Evolutionary conservation across 1,140 invertebrate genomes (phyloP), one percentile per base, ranked within the genome.

Genomic region (Scaptomyza pallida): DNA sequence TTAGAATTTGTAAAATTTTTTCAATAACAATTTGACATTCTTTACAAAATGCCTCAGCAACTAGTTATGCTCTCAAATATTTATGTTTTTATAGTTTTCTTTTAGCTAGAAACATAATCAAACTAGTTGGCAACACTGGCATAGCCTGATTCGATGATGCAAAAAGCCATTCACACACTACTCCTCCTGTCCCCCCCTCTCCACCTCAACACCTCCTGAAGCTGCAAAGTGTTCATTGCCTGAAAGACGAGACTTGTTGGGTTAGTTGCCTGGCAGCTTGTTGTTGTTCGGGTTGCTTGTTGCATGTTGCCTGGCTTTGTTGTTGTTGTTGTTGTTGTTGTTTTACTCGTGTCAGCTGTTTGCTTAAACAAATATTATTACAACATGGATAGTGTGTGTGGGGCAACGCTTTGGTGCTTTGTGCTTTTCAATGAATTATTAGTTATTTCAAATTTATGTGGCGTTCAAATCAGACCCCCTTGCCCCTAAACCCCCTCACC

Each of bases 391-490:
- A 68, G 59, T 64, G 37, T 19, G 47, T 63, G 21, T n/a, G 21
- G 3, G 23, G 23, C 23, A 26, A 4, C 4, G 23, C 23, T 26
- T 26, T 57, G 55, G 55, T 62, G 41, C 55, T 35, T 16, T 45
- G 10, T 51, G 67, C 63, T 86, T 61, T 86, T 88, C 74, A 78
- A 88, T 86, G 82, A 86, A 88, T 88, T 86, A 88, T 88, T 81
- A 86, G 78, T 86, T 86, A 81, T 88, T 88, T 78, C 21, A 86
- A 86, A 85, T 85, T 85, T 85, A 86, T 85, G 82, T 86, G 57
- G 64, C 77, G 61, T 86, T 69, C 64, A 67, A 50, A 37, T 72
- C n/a, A n/a, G n/a, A n/a, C 55, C 50, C 52, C 16, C 33, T 15
- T n/a, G 21, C 19, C 30, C 8, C 43, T 48, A 5, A 0, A 5